Base-by-base conservation (phyloP, 2,888 invertebrate genomes). In the Agrochola lota region DNA sequence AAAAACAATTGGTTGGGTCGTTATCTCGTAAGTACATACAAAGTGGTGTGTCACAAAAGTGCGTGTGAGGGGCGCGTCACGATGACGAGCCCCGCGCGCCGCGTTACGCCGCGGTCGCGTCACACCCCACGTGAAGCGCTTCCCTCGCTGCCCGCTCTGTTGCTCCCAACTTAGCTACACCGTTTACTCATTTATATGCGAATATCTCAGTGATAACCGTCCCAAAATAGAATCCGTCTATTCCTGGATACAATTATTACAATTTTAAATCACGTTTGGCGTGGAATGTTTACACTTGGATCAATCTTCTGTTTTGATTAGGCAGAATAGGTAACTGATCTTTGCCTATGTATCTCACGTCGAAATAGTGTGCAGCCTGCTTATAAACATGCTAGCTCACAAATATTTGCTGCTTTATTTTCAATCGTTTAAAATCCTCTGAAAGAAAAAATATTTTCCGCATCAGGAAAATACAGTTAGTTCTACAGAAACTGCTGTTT, bases 31-130 rank as follows among this genome's bases (percentile, higher is more conserved):
- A 60, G 69, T 85, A 78, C 78, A 73, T 83, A 78, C 77, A 78
- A 81, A 74, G 82, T 82, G 78, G 77, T 76, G 81, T 83, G 79
- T 75, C 84, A 87, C 74, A 80, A 81, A 79, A 59, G 76, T 84
- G 75, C 82, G 86, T 87, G 71, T 77, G 85, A 88, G 88, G 88
- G 87, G 89, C 88, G 86, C 87, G 87, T 94, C 94, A 93, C 86
- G 69, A 77, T 90, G 90, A 86, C 90, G 90, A 73, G 72, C 78
- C 85, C 84, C 78, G 77, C 46, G 62, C 40, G 17, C 17, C 60
- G 40, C 83, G 88, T 84, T 78, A 83, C 74, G 57, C 63, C 84
- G 89, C 85, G 89, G 85, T 9, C 87, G 82, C 92, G 91, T 91
- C 92, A 92, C 90, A 68, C 85, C 84, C 80, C 80, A 83, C 90